Evolutionary conservation across 2,113 vertebrate genomes (phyloP), one percentile per base, ranked within the genome.

Genomic region (Chunga burmeisteri): DNA sequence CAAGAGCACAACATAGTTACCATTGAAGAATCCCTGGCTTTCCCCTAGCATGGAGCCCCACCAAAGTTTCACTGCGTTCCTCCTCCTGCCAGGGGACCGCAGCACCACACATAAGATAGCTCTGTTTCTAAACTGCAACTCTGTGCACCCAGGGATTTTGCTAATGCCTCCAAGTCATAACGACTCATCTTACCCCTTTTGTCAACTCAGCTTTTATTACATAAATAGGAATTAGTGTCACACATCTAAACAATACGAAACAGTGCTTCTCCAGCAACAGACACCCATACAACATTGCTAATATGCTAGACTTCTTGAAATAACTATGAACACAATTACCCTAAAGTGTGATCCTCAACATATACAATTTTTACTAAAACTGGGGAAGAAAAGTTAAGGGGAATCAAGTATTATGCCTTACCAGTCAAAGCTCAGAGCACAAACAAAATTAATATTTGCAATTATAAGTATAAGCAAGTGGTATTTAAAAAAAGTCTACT

Each of bases 141-240:
- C 56, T 3, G 0, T 2, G 17, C 29, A 22, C 1, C 2, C 20
- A 38, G 21, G 10, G 22, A 46, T 73, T 73, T 81, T 72, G 56
- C 50, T 5, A 15, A 38, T 22, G 44, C 25, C 71, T 68, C 40
- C 38, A 59, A 66, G 47, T 47, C 5, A 2, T 1, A 70, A 56
- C 0, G 0, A 68, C 58, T 68, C 46, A n/a, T 13, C 53, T 68
- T 22, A 58, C 14, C 42, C 23, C 26, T 23, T 21, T 1, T 53
- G 27, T 30, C 65, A 88, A 56, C 34, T 59, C 65, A 26, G 68
- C 46, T 79, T 85, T 68, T 63, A 59, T 6, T 38, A 52, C 36
- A 62, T 70, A 74, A 93, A 84, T 25, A 81, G 29, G 58, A 88
- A 80, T 65, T 80, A 67, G 38, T 3, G 7, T 52, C 75, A 75